These are phyloP conservation scores for Enteromius thamalakanensis DNA, from an alignment of 2,797 vertebrate genomes.

Conservation along the genomic window DNA sequence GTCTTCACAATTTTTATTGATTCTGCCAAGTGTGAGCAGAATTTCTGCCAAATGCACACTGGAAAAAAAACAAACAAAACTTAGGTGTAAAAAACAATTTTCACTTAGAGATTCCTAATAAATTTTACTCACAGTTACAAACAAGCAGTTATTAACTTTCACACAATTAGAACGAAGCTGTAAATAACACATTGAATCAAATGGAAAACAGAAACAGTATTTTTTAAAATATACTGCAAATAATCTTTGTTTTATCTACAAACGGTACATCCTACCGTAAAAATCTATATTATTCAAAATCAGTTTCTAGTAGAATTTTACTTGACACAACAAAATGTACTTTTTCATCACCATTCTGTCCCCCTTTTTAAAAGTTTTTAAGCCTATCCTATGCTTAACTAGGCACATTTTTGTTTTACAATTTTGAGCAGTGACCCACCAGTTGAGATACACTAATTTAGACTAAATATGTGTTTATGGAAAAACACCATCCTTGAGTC, in stretches of 20 bases:
- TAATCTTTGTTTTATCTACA: background rate
- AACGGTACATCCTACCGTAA: background rate
- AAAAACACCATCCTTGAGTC: conserved; percentile 34
- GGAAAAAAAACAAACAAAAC: background rate
- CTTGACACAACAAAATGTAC: background rate
- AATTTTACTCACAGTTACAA: background rate
- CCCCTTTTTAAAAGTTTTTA: background rate
- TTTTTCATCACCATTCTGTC: background rate
- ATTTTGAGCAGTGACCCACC: background rate
- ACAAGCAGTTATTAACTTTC: background rate
- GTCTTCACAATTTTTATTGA: background rate
- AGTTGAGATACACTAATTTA: conserved; percentile 1
- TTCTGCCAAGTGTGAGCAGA: background rate
- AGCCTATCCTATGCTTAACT: background rate
- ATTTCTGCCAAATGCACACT: background rate
- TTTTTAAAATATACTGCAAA: background rate
- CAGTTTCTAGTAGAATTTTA: background rate
- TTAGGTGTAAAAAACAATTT: background rate
- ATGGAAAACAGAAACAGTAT: background rate
- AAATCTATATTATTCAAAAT: background rate
- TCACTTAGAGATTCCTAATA: background rate
- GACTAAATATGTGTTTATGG: conserved; percentile 41
- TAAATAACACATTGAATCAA: background rate
- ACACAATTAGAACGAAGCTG: background rate
- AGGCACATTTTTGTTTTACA: background rate